Percentiles rank a stretch among this genome's conserved stretches.
Evolutionary conservation across 2,888 invertebrate species (phyloP).

Genomic region (Antheraea yamamai): DNA sequence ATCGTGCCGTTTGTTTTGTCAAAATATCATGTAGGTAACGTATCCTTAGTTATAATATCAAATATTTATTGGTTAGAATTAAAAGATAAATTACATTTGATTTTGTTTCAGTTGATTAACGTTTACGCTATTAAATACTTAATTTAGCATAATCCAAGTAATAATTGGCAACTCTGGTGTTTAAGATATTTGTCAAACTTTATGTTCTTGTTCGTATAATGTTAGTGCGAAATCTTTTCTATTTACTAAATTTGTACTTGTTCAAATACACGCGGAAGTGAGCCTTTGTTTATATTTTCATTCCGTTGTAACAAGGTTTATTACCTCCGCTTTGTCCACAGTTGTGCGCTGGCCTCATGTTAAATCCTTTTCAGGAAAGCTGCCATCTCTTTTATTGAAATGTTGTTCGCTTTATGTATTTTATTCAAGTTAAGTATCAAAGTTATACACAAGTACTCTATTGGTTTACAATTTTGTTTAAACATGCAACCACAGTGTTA

Average conservation of each 20-base stretch:
- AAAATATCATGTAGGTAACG: too few relatives aligned
- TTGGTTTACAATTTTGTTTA: too few relatives aligned
- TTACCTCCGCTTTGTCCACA: constrained; percentile 63
- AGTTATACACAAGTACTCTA: too few relatives aligned
- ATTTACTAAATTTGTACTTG: constrained; percentile 18
- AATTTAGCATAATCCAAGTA: too few relatives aligned
- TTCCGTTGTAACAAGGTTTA: constrained; percentile 62
- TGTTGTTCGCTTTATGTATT: constrained; percentile 26
- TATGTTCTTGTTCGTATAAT: background rate
- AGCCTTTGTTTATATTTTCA: constrained; percentile 56
- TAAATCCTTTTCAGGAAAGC: constrained; percentile 65
- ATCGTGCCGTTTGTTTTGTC: too few relatives aligned
- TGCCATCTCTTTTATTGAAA: constrained; percentile 52
- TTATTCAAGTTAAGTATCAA: background rate
- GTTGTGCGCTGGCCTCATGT: constrained; percentile 48
- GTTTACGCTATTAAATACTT: too few relatives aligned
- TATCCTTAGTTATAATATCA: too few relatives aligned
- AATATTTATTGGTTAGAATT: too few relatives aligned
- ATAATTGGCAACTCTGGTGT: too few relatives aligned
- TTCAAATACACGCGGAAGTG: constrained; percentile 37
- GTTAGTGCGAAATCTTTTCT: background rate
- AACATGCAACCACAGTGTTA: too few relatives aligned
- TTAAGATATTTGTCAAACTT: background rate
- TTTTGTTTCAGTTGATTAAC: too few relatives aligned
- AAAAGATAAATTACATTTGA: too few relatives aligned